Evolutionary conservation across 2,113 vertebrate species (phyloP), one percentile per base, ranked within the genome.

Genomic region (Arothron firmamentum): DNA sequence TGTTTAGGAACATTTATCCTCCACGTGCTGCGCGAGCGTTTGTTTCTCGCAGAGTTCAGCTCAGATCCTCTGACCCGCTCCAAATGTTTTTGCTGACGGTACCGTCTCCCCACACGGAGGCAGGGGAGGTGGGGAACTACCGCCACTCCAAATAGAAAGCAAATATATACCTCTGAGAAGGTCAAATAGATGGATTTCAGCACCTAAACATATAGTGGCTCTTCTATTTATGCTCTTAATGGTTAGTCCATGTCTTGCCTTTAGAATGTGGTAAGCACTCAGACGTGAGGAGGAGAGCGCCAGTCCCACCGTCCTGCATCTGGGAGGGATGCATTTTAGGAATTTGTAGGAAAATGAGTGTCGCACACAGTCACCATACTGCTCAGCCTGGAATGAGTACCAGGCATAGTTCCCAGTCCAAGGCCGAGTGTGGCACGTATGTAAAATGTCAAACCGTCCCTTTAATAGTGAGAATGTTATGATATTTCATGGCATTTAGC

Each of bases 121-220:
- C 31, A 16, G n/a, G 25, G 58, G 56, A 67, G 57, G 61, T 64
- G 60, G 61, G 46, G 62, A 64, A 78, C 70, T 77, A 81, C 78
- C 81, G 73, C 74, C 77, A 72, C 85, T 79, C 49, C 74, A 82
- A 87, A 84, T 75, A 81, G 75, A 69, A 70, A 71, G 34, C 59
- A 64, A 68, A 75, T 42, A 63, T 19, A 23, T 15, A 11, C 28
- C 71, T 52, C 31, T 56, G 64, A 62, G 71, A 87, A 83, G 79
- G 84, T 85, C 82, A 82, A 17, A 48, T 52, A 47, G 61, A 75
- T 73, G 31, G 60, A 70, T 78, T 73, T 57, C 67, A 70, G 46
- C 43, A 52, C 47, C 51, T 61, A 31, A 14, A 53, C 18, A 19
- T 58, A 59, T 38, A 28, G 25, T 28, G 25, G 25, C 25, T 28